Evolutionary conservation across 1,140 invertebrate species (phyloP).

Genomic region (Sitobion miscanthi): DNA sequence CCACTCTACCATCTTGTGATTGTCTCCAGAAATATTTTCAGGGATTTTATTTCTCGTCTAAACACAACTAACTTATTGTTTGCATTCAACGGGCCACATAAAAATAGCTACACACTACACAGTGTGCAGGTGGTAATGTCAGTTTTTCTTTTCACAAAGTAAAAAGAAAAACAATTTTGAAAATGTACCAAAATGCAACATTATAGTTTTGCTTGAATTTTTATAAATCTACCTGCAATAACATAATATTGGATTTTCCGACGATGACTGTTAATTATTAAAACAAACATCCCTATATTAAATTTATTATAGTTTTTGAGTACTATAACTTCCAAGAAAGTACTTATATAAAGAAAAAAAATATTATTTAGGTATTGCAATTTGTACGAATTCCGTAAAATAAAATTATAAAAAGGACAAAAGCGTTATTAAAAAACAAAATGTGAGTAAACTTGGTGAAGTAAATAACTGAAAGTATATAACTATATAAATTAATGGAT

Average conservation of each 20-base stretch:
- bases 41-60: constrained; percentile 32
- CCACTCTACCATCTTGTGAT: neutral
- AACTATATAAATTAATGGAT: neutral
- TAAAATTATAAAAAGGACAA: neutral
- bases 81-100: neutral
- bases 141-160: neutral
- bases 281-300: neutral
- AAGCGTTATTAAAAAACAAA: neutral
- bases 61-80: constrained; percentile 45
- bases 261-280: neutral
- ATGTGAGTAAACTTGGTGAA: neutral
- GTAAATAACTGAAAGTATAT: neutral
- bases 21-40: constrained; percentile 42
- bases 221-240: neutral
- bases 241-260: neutral
- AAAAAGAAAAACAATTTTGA: neutral
- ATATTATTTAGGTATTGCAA: neutral
- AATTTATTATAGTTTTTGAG: neutral
- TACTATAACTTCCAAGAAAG: neutral
- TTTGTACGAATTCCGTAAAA: neutral
- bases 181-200: neutral
- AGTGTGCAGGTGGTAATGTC: neutral
- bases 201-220: neutral
- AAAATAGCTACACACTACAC: neutral
- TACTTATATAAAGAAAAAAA: neutral